These are phyloP conservation scores for Morelia viridis DNA, from an alignment of 2,797 vertebrate species.

Conservation along the genomic window DNA sequence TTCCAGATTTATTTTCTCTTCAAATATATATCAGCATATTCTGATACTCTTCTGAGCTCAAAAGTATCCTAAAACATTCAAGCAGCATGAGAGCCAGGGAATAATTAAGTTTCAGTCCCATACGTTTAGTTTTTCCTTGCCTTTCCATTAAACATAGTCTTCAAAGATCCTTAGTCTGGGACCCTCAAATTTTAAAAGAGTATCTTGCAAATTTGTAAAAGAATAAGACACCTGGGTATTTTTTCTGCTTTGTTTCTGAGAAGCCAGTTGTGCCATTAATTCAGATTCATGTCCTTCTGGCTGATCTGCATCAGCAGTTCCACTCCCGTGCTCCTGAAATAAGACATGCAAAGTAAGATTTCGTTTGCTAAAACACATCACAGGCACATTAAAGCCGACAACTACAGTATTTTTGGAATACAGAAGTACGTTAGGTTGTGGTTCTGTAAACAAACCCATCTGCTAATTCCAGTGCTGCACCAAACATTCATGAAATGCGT, in stretches of 20 bases:
- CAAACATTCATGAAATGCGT: not conserved
- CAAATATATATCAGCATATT: not conserved
- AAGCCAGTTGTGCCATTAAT: constrained; percentile 82
- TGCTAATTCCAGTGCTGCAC: not conserved
- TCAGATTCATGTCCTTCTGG: constrained; percentile 92
- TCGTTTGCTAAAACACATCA: not conserved
- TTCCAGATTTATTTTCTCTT: not conserved
- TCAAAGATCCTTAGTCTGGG: not conserved
- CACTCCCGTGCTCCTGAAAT: constrained; percentile 86
- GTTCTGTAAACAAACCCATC: not conserved
- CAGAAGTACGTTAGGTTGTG: not conserved
- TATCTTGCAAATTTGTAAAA: not conserved
- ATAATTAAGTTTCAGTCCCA: not conserved
- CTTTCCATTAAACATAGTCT: not conserved
- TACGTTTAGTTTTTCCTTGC: not conserved
- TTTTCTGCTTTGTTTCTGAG: constrained; percentile 80
- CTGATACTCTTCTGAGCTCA: not conserved
- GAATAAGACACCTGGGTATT: constrained; percentile 84
- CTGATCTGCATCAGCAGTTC: constrained; percentile 89
- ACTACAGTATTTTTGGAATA: not conserved
- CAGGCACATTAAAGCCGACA: not conserved
- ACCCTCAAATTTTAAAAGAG: not conserved
- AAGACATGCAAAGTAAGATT: not conserved
- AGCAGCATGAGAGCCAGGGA: not conserved
- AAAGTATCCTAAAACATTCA: not conserved